Conservation (phyloP, 1,140 invertebrate species). For the Cydia pomonella region DNA sequence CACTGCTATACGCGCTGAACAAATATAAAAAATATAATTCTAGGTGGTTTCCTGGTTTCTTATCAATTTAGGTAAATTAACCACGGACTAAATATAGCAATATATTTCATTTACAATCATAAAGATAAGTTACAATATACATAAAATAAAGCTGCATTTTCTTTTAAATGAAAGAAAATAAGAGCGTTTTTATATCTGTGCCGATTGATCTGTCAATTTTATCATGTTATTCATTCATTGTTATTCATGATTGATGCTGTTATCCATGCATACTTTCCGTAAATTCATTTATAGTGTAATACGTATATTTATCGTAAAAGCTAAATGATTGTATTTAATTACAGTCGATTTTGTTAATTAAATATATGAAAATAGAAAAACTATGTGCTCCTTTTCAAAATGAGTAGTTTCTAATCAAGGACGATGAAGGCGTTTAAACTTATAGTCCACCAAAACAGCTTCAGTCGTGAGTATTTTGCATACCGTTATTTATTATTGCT, state of each 20-base stretch:
- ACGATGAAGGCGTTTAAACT: slow-evolving; percentile 88
- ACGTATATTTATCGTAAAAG: background rate
- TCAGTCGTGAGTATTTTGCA: slow-evolving; percentile 83
- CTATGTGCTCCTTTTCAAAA: background rate
- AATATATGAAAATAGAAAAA: background rate
- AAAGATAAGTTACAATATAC: no score
- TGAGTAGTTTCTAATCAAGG: slow-evolving; percentile 1
- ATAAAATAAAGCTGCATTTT: no score
- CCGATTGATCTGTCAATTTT: background rate
- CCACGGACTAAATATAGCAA: no score
- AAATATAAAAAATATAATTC: background rate
- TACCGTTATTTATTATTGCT: slow-evolving; percentile 34
- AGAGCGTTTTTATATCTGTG: background rate
- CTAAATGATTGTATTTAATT: background rate
- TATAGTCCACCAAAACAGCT: slow-evolving; percentile 89
- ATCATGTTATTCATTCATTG: no score
- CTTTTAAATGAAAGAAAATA: background rate
- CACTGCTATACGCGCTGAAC: background rate
- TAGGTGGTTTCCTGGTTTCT: no score
- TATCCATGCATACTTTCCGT: background rate
- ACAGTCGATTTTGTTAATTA: background rate
- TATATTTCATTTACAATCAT: no score
- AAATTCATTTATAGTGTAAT: background rate
- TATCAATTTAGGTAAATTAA: no score
- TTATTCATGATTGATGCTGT: no score